Evolutionary conservation across 2,113 vertebrate genomes (phyloP).

Genomic region (Sinocyclocheilus anshuiensis): DNA sequence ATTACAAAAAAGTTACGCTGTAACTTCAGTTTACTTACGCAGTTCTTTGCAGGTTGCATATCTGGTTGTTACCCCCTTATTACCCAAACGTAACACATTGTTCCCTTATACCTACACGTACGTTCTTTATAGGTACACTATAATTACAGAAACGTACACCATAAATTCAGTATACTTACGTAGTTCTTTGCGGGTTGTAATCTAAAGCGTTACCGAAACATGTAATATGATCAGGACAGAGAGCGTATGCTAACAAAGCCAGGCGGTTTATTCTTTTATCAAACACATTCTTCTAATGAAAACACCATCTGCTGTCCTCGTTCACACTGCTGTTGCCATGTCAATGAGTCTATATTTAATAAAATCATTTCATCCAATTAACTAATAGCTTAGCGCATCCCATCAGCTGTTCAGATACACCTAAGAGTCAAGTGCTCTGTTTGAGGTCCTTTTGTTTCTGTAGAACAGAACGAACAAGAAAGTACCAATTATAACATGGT

Average conservation of each 20-base stretch:
- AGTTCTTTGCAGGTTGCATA: too few species aligned
- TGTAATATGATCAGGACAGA: constrained; percentile 64
- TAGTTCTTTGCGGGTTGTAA: too few species aligned
- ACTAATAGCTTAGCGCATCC: constrained; percentile 50
- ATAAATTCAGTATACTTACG: too few species aligned
- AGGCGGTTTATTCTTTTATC: constrained; percentile 64
- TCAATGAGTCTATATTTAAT: constrained; percentile 61
- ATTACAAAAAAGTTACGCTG: too few species aligned
- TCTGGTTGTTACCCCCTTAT: too few species aligned
- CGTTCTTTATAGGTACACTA: too few species aligned
- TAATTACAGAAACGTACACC: too few species aligned
- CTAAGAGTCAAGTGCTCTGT: neutral
- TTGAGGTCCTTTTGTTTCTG: neutral
- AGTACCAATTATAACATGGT: neutral
- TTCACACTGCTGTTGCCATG: constrained; percentile 63
- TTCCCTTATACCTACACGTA: too few species aligned
- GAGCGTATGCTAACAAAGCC: constrained; percentile 53
- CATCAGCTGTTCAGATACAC: neutral
- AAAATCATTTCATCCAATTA: constrained; percentile 58
- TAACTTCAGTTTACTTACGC: too few species aligned
- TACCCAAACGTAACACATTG: too few species aligned
- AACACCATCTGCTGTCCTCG: constrained; percentile 73
- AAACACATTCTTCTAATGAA: constrained; percentile 72
- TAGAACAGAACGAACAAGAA: neutral
- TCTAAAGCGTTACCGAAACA: neutral